Evolutionary conservation across 2,113 vertebrate genomes (phyloP), one percentile per base, ranked within the genome.

Genomic region (Aleadryas rufinucha): DNA sequence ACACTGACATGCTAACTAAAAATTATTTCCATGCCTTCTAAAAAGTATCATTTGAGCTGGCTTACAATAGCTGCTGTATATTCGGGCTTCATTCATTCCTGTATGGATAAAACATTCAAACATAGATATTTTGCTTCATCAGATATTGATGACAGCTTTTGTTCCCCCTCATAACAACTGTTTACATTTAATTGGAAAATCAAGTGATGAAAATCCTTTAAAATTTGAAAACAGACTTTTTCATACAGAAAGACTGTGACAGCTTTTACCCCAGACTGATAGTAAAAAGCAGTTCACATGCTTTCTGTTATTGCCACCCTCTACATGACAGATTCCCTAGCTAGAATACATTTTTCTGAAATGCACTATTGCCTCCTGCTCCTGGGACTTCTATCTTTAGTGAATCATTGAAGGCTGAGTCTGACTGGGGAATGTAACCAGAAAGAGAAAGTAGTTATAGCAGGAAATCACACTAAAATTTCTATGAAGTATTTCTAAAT

Each of bases 141-240:
- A 79, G 31, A 53, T 52, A 76, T 8, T 37, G 13, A 45, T 83
- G 35, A 86, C 42, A 65, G 31, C 11, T 59, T 70, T 65, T 47
- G 10, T 10, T 1, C 33, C 6, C 27, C 63, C 28, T 47, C n/a
- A 24, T 39, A 90, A 81, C 5, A 89, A 63, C 47, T 75, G 64
- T 60, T 95, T 87, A 35, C 5, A 3, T 79, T 89, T 91, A n/a
- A 65, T 28, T 85, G 61, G 31, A 87, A 85, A 95, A 87, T 60
- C 65, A 90, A 87, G 22, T 18, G 4, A 78, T 83, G 61, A 89
- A 95, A 95, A 78, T 71, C 87, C 31, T 70, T 71, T 17, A 81
- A 82, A 82, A 93, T 89, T 76, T 87, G 52, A 90, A 93, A 90
- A 41, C 39, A 87, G 41, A 45, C 14, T 49, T 91, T 90, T 96